Base-by-base conservation (phyloP, 2,797 vertebrate species). In the Acomys russatus region DNA sequence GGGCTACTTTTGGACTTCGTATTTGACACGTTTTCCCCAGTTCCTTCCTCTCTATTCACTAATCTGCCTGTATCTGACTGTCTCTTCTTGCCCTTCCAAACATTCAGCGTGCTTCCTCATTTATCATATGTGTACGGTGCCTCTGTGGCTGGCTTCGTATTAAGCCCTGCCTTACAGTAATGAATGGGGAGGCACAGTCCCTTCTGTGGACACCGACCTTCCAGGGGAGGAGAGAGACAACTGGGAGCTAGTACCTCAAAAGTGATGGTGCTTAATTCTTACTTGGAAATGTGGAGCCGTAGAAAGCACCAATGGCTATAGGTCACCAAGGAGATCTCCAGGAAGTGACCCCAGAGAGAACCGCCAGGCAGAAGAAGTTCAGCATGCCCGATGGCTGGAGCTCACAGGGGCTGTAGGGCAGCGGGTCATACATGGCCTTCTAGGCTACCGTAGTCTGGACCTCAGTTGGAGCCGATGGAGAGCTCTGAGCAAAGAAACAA, bases 131-230 rank as follows among this genome's bases (percentile, higher is more conserved):
- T 77, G 3, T 9, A 0, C 0, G 1, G 4, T 17, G 15, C 54
- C 30, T 77, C 85, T 2, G 33, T 54, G 73, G 51, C 35, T 49
- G 23, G 87, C 68, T 66, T 49, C 38, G 7, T 20, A 12, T 35
- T 20, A 3, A 30, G 51, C 38, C 4, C 63, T 28, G 23, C 7
- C 23, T 20, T 9, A 0, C 3, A 64, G 35, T 8, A 0, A 8
- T 9, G 10, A 82, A 44, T 22, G 5, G 15, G 56, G 38, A 35
- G 61, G 17, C 30, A 7, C 0, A 2, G 78, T 44, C 25, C 51
- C 61, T 66, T 35, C 51, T 18, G 2, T 5, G 1, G 88, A 38
- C 0, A 4, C 59, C 20, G n/a, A 3, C 1, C 9, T 28, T 68
- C 59, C 63, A 1, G 22, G 10, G 8, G 38, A 12, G 23, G 76